phyloP scores from a whole-genome alignment of 2,113 vertebrate genomes.

The Murina feae region DNA sequence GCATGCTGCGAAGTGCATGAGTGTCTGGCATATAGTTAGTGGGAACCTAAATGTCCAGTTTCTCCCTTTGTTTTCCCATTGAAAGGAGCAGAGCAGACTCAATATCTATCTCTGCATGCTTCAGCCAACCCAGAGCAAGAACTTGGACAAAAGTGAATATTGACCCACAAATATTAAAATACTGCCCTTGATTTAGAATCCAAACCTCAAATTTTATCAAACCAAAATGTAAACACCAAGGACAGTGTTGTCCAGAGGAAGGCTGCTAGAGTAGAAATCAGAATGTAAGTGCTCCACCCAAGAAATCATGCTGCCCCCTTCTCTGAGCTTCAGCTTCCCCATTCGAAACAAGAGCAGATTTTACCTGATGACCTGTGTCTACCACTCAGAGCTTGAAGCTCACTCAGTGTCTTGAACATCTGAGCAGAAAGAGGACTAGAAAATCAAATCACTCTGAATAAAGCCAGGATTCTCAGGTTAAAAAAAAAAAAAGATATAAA shows the following conservation, averaged over 20 bases:
- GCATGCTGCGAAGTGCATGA: constrained; percentile 7
- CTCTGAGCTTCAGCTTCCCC: not conserved
- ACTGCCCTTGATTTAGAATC: not conserved
- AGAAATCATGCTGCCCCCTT: not conserved
- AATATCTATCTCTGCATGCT: not conserved
- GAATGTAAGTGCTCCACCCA: not conserved
- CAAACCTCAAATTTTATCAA: not conserved
- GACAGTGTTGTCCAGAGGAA: not conserved
- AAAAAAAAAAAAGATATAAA: not conserved
- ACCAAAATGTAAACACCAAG: not conserved
- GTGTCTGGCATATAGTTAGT: constrained; percentile 39
- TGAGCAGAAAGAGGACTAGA: not conserved
- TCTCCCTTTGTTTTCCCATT: not conserved
- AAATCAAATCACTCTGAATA: not conserved
- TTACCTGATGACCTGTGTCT: not conserved
- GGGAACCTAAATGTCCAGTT: constrained; percentile 29
- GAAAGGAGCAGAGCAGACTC: not conserved
- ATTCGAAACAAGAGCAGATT: not conserved
- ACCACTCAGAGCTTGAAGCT: not conserved
- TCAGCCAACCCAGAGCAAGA: constrained; percentile 5
- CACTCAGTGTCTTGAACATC: not conserved
- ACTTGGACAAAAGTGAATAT: not conserved
- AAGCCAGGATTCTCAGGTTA: not conserved
- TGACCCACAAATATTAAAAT: not conserved
- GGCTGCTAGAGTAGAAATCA: not conserved